Evolutionary conservation across 2,888 invertebrate genomes (phyloP).

Genomic region (Melanophora roralis): DNA sequence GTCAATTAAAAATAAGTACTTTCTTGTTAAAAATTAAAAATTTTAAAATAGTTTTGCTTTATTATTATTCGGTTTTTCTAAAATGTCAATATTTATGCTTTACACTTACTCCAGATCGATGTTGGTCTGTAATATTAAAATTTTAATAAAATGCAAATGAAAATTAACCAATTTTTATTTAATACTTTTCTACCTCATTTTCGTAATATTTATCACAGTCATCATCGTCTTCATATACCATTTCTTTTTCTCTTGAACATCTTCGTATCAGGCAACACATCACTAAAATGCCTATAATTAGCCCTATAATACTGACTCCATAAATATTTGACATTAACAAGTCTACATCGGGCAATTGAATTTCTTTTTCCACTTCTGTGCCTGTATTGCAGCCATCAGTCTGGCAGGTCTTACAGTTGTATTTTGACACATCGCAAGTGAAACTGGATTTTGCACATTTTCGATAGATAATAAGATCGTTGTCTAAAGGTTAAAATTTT

Average conservation of each 20-base stretch:
- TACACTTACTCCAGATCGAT: constrained; percentile 10
- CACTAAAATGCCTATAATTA: not conserved
- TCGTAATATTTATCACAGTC: constrained; percentile 34
- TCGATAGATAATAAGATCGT: not conserved
- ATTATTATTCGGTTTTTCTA: too few species aligned
- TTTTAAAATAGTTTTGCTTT: too few species aligned
- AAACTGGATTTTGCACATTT: not conserved
- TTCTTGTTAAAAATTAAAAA: too few species aligned
- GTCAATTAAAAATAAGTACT: too few species aligned
- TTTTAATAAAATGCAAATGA: not conserved
- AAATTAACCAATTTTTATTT: too few species aligned
- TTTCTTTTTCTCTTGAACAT: not conserved
- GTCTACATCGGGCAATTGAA: not conserved
- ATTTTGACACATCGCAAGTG: not conserved
- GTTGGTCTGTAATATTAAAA: not conserved
- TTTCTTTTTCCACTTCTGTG: not conserved
- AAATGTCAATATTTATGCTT: too few species aligned
- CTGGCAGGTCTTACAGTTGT: constrained; percentile 1
- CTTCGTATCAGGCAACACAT: constrained; percentile 11
- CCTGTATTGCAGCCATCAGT: constrained; percentile 30
- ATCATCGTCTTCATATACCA: constrained; percentile 7
- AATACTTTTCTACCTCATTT: constrained; percentile 31
- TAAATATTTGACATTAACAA: constrained; percentile 14
- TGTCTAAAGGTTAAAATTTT: not conserved
- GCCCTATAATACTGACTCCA: not conserved